phyloP scores from a whole-genome alignment of 2,113 vertebrate genomes.

The Micronycteris hirsuta region DNA sequence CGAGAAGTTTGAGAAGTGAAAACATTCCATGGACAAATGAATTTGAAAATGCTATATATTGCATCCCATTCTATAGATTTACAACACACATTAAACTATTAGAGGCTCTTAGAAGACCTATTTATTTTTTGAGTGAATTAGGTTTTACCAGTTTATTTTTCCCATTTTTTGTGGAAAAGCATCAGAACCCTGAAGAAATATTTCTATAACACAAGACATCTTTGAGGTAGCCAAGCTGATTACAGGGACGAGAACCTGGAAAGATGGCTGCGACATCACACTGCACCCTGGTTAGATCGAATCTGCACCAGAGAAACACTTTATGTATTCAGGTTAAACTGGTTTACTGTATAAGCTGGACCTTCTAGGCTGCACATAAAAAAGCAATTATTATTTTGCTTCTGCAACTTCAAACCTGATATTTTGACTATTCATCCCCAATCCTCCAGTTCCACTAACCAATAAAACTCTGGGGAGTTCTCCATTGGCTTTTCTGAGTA shows the following conservation, averaged over 20 bases:
- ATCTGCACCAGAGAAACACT: background rate
- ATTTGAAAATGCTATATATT: background rate
- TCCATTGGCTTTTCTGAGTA: constrained; percentile 6
- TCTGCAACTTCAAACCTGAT: background rate
- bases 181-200: background rate
- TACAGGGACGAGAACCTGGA: background rate
- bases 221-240: background rate
- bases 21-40: background rate
- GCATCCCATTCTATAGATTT: background rate
- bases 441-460: background rate
- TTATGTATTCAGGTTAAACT: background rate
- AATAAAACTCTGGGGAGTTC: background rate
- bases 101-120: background rate
- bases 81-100: background rate
- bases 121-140: background rate
- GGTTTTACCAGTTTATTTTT: background rate
- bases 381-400: constrained; percentile 19
- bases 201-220: background rate
- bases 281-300: background rate
- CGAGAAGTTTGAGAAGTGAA: background rate
- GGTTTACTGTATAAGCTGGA: background rate
- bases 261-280: background rate
- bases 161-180: background rate
- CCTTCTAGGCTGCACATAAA: background rate
- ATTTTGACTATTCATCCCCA: background rate